Percentiles rank a stretch among this genome's conserved stretches.
Conservation (phyloP, 2,113 vertebrate species). For the Galemys pyrenaicus region DNA sequence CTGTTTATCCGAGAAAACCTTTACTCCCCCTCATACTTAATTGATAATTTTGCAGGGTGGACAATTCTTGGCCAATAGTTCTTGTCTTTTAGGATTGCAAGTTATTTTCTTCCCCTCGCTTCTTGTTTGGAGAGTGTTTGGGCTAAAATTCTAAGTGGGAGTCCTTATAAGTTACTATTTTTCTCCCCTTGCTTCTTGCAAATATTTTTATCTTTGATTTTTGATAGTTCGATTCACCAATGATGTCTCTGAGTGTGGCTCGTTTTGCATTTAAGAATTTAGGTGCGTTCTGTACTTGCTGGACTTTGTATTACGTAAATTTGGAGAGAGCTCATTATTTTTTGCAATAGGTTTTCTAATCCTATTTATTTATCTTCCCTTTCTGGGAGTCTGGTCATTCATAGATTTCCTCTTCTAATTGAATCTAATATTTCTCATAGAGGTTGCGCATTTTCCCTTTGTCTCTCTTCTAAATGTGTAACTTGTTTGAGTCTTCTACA, state of each 20-base stretch:
- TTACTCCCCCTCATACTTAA: too few species aligned
- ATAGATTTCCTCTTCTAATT: not conserved
- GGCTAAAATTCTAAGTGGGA: too few species aligned
- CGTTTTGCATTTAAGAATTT: not conserved
- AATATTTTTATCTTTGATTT: not conserved
- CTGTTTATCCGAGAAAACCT: too few species aligned
- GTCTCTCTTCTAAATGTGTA: too few species aligned
- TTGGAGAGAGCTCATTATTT: not conserved
- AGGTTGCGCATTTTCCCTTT: not conserved
- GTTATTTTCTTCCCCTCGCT: too few species aligned
- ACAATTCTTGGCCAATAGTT: too few species aligned
- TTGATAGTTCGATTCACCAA: not conserved
- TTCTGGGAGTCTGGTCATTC: not conserved
- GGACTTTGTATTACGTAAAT: not conserved
- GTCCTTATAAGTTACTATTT: too few species aligned
- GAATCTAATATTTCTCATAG: not conserved
- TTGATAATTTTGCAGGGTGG: too few species aligned
- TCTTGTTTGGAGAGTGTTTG: too few species aligned
- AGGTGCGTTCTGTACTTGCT: not conserved
- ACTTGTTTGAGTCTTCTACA: too few species aligned
- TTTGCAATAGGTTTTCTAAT: not conserved
- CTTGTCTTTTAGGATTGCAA: too few species aligned
- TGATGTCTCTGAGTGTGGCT: not conserved
- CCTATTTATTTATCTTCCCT: not conserved
- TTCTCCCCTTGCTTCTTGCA: not conserved